Conservation (phyloP, 2,888 invertebrate species). For the Epistrophe grossulariae region DNA sequence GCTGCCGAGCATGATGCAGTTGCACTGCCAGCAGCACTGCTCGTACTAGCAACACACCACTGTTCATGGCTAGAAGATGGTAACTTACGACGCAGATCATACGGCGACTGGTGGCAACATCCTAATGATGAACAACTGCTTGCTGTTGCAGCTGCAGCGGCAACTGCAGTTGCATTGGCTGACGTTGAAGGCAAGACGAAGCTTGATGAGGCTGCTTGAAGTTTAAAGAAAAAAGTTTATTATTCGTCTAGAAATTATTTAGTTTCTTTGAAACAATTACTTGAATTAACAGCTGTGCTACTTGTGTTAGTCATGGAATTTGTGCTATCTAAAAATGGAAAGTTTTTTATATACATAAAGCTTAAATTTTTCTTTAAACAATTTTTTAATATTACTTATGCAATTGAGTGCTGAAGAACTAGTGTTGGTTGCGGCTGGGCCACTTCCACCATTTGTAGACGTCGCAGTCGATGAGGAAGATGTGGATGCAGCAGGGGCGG, state of each 20-base stretch:
- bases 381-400: slow-evolving; percentile 55
- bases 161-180: slow-evolving; percentile 76
- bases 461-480: slow-evolving; percentile 73
- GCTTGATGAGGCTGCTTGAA: slow-evolving; percentile 58
- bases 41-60: slow-evolving; percentile 79
- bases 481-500: slow-evolving; percentile 71
- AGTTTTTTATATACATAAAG: not conserved
- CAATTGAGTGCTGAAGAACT: slow-evolving; percentile 74
- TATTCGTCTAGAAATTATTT: slow-evolving; percentile 37
- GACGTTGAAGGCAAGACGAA: slow-evolving; percentile 73
- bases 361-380: not conserved
- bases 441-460: slow-evolving; percentile 52
- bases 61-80: slow-evolving; percentile 81
- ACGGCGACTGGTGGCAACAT: slow-evolving; percentile 92
- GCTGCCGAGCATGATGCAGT: slow-evolving; percentile 66
- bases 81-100: slow-evolving; percentile 93
- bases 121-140: slow-evolving; percentile 82
- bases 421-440: slow-evolving; percentile 57
- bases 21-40: slow-evolving; percentile 71
- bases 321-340: slow-evolving; percentile 61
- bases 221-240: not conserved
- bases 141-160: slow-evolving; percentile 76
- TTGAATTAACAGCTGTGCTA: slow-evolving; percentile 71
- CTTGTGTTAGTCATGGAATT: slow-evolving; percentile 71
- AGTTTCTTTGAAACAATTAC: slow-evolving; percentile 47